phyloP scores from a whole-genome alignment of 2,888 invertebrate species.

The Latrodectus hesperus region DNA sequence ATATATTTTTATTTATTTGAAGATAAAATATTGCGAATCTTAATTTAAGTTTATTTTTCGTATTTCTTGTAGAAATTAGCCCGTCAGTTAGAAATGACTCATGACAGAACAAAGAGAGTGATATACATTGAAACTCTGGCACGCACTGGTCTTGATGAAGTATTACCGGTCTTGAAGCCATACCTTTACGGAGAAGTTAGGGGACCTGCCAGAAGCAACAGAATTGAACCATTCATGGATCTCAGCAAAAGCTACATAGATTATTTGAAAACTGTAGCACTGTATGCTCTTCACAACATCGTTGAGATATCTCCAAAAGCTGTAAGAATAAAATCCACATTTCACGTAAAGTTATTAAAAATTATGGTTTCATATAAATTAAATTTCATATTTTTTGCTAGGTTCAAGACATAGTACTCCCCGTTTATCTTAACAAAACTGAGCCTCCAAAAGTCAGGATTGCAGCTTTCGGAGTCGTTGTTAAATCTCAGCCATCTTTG shows the following conservation, averaged over 20 bases:
- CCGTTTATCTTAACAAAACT: conserved; percentile 73
- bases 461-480: conserved; percentile 73
- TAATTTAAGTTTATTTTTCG: too few species aligned
- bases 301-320: conserved; percentile 17
- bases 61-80: too few species aligned
- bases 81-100: neutral
- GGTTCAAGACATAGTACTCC: conserved; percentile 72
- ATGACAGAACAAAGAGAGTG: conserved; percentile 32
- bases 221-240: neutral
- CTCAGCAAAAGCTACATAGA: conserved; percentile 26
- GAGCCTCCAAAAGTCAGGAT: conserved; percentile 73
- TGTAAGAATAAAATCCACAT: neutral
- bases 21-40: too few species aligned
- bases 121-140: conserved; percentile 70
- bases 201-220: neutral
- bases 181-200: conserved; percentile 54
- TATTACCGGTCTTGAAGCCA: conserved; percentile 59
- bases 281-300: conserved; percentile 69
- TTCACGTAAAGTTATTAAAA: too few species aligned
- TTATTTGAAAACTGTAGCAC: conserved; percentile 66
- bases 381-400: conserved; percentile 10
- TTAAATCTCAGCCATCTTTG: conserved; percentile 72
- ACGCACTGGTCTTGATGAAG: conserved; percentile 62
- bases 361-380: neutral
- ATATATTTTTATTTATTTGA: too few species aligned